phyloP scores from a whole-genome alignment of 2,888 invertebrate genomes.

The Antheraea yamamai region DNA sequence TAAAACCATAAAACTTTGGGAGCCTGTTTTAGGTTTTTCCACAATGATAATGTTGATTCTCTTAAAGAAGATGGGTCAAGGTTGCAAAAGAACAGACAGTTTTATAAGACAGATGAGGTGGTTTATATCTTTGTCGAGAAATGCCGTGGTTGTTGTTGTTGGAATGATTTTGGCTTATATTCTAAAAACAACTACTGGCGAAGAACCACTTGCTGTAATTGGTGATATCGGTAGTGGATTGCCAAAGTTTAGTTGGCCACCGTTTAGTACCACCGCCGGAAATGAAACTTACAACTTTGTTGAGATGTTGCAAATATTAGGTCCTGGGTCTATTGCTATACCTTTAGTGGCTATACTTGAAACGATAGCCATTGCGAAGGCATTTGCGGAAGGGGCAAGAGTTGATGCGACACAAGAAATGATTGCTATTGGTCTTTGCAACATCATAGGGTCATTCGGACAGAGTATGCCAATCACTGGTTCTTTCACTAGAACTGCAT shows the following conservation, averaged over 20 bases:
- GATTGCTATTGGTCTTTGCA: slow-evolving; percentile 92
- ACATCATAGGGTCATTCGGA: slow-evolving; percentile 91
- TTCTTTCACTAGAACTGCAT: slow-evolving; percentile 92
- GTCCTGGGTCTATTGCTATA: slow-evolving; percentile 83
- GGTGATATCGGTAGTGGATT: slow-evolving; percentile 86
- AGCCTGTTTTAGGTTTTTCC: slow-evolving; percentile 84
- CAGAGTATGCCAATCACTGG: slow-evolving; percentile 94
- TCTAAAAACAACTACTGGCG: slow-evolving; percentile 49
- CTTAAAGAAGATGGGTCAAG: slow-evolving; percentile 83
- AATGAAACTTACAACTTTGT: slow-evolving; percentile 83
- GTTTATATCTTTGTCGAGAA: slow-evolving; percentile 86
- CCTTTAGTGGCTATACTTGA: slow-evolving; percentile 88
- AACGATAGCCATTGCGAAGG: slow-evolving; percentile 88
- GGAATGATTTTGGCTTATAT: slow-evolving; percentile 85
- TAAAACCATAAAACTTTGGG: slow-evolving; percentile 82
- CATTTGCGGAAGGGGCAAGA: slow-evolving; percentile 88
- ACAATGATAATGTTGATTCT: slow-evolving; percentile 84
- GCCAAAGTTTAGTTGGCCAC: slow-evolving; percentile 85
- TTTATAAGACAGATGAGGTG: slow-evolving; percentile 80
- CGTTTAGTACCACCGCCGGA: slow-evolving; percentile 83
- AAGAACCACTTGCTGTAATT: slow-evolving; percentile 85
- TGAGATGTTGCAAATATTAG: slow-evolving; percentile 84
- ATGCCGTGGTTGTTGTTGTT: slow-evolving; percentile 90
- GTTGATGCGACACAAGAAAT: slow-evolving; percentile 96
- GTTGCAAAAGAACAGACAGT: slow-evolving; percentile 72